Base-by-base conservation (phyloP, 2,888 invertebrate species). In the Tineola bisselliella region DNA sequence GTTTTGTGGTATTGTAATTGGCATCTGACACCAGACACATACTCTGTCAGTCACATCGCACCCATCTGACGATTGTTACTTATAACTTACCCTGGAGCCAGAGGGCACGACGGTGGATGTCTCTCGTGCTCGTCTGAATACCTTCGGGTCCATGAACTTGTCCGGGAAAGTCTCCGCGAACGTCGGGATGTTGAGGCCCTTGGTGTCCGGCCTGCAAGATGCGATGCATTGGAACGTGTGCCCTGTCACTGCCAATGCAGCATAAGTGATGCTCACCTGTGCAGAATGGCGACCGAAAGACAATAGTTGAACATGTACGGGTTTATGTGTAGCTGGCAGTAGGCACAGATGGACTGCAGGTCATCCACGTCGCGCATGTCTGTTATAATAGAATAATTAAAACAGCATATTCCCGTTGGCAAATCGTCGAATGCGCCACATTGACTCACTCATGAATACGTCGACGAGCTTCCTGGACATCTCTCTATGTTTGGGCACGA, bases 131-230 rank as follows among this genome's bases (percentile, higher is more conserved):
- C 89, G 84, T 0, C 89, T 81, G 72, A 95, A 91, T 1, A 92
- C 89, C 44, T 91, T 89, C 10, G 93, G 90, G 68, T 94, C 94
- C 68, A 95, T 83, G 76, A 93, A 96, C 77, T 94, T 94, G 70
- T 92, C 92, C 0, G 96, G 96, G 76, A 96, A 94, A 0, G 91
- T 87, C 75, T 94, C 92, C 44, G 91, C 90, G 65, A 95, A 90
- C 0, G 93, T 90, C 0, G 95, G 95, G 57, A 94, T 76, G 59
- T 89, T 88, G 17, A 95, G 69, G 56, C 91, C 88, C 69, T 90
- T 90, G 1, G 93, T 93, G 71, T 94, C 94, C 0, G 75, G 74
- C 63, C 88, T 87, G 73, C 0, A 69, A 69, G 8, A 10, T 3
- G 19, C 10, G 38, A 38, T 15, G 6, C 6, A 6, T 4, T 3